A percentile compares a stretch with the other conserved stretches of the same genome.
phyloP scores from a whole-genome alignment of 2,888 invertebrate species.

The Sinotaia quadrata region DNA sequence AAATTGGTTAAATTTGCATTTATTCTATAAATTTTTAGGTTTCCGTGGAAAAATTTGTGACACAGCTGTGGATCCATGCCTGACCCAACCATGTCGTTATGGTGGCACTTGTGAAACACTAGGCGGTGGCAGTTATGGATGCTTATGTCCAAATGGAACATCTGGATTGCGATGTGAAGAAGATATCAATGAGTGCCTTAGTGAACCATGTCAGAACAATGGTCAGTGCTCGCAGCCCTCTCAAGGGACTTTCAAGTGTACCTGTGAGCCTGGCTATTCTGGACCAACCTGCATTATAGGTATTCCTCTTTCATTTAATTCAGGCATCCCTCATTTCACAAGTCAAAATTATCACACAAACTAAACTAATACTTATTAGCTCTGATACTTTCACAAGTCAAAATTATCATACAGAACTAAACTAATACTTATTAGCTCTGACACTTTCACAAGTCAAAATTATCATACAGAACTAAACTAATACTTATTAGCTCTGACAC shows the following conservation, averaged over 20 bases:
- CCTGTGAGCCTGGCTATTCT: constrained; percentile 30
- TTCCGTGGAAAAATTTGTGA: constrained; percentile 77
- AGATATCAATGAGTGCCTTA: constrained; percentile 92
- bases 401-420: no score
- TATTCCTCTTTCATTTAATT: no score
- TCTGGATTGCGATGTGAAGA: constrained; percentile 78
- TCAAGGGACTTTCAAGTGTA: constrained; percentile 34
- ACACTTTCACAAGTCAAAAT: no score
- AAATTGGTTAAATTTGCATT: no score
- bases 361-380: no score
- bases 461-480: no score
- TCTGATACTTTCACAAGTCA: no score
- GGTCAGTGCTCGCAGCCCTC: constrained; percentile 79
- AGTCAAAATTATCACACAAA: no score
- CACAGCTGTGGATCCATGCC: constrained; percentile 77
- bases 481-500: no score
- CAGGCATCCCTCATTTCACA: no score
- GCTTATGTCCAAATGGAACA: constrained; percentile 39
- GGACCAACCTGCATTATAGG: constrained; percentile 28
- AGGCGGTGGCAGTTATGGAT: constrained; percentile 34
- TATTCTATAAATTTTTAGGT: constrained; percentile 31
- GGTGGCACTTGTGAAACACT: constrained; percentile 34
- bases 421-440: no score
- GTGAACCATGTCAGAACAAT: constrained; percentile 92
- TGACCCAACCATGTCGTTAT: constrained; percentile 34